phyloP scores from a whole-genome alignment of 1,140 invertebrate species.

The Mizuhopecten yessoensis region DNA sequence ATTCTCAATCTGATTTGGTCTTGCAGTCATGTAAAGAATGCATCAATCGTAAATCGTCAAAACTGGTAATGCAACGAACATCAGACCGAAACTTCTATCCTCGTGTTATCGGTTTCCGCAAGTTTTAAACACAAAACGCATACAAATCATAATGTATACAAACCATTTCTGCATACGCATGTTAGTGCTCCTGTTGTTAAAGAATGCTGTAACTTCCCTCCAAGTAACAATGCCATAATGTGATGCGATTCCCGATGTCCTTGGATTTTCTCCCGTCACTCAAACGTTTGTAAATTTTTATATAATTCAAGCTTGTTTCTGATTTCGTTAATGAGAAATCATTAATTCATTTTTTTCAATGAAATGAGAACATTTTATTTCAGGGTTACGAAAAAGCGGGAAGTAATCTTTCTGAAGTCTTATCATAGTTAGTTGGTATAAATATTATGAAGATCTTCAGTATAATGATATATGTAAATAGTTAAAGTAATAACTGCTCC shows the following conservation, averaged over 20 bases:
- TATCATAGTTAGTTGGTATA: too few relatives aligned
- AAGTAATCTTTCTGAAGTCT: too few relatives aligned
- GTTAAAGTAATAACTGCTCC: not conserved
- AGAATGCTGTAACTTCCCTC: not conserved
- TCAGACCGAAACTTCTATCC: too few relatives aligned
- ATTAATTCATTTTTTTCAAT: not conserved
- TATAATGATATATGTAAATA: not conserved
- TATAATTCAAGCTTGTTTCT: not conserved
- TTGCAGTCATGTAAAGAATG: too few relatives aligned
- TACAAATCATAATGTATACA: not conserved
- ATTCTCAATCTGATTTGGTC: too few relatives aligned
- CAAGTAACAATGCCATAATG: not conserved
- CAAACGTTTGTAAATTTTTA: not conserved
- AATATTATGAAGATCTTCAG: too few relatives aligned
- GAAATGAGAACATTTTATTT: too few relatives aligned
- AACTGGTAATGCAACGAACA: constrained; percentile 8
- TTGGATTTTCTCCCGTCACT: not conserved
- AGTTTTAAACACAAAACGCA: too few relatives aligned
- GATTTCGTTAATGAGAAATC: not conserved
- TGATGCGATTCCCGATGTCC: not conserved
- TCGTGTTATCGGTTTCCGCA: too few relatives aligned
- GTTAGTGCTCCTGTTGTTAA: not conserved
- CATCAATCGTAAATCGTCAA: not conserved
- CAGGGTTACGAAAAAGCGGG: too few relatives aligned
- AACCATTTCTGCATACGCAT: not conserved